Evolutionary conservation across 2,888 invertebrate genomes (phyloP), one percentile per base, ranked within the genome.

Genomic region (Agrochola lota): DNA sequence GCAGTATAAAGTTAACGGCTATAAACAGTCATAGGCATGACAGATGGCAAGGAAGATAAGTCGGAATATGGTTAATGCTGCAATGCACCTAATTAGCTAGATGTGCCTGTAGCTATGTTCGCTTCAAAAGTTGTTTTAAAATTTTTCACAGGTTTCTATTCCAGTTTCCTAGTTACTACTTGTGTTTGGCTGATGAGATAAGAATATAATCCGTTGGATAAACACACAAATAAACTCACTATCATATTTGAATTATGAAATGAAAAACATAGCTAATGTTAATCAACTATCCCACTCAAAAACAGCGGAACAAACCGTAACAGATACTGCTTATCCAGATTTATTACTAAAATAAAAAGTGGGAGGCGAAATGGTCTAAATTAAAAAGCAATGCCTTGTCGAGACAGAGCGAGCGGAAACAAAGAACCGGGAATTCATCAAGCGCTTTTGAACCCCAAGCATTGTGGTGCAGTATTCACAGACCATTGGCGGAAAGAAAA

Each of bases 331-430:
- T 93, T 94, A 94, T 91, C 93, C 93, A 93, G 94, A 95, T 95
- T 95, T 94, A 95, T 94, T 92, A 94, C 92, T 91, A 91, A 92
- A 94, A 94, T 93, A 94, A 95, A 95, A 93, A 91, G 91, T 81
- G 71, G 43, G 71, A 94, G 88, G 93, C 93, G 92, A 94, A 95
- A 95, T 95, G 94, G 94, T 95, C 95, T 94, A 95, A 96, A 96
- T 96, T 95, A 96, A 96, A 96, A 96, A 95, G 96, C 95, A 94
- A 96, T 96, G 96, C 95, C 95, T 95, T 93, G 94, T 94, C 93
- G 95, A 93, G 94, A 92, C 93, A 93, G 95, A 95, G 94, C 95
- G 93, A 92, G 94, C 93, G 94, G 95, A 96, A 96, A 96, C 96
- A 96, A 96, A 96, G 96, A 93, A 91, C 92, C 92, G 92, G 92